Evolutionary conservation across 2,113 vertebrate genomes (phyloP).

Genomic region (Gila orcuttii): DNA sequence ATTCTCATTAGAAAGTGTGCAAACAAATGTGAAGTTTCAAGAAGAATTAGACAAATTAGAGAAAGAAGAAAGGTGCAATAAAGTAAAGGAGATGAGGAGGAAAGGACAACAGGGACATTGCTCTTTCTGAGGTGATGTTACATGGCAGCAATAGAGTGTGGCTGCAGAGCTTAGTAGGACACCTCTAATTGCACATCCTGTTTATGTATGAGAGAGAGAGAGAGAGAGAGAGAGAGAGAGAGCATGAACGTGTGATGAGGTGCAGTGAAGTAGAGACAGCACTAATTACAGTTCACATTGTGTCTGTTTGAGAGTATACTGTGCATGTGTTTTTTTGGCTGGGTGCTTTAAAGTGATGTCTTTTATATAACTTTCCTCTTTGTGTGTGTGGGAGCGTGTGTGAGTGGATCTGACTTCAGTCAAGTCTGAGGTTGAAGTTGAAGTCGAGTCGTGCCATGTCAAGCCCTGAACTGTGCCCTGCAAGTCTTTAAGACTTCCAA

Average conservation of each 20-base stretch:
- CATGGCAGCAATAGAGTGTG: conserved; percentile 10
- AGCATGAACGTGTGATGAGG: conserved; percentile 37
- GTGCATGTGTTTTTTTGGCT: neutral
- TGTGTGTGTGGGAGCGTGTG: conserved; percentile 5
- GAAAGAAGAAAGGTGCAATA: neutral
- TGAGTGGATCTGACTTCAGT: neutral
- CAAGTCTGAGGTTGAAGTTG: neutral
- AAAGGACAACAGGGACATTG: neutral
- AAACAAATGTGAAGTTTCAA: conserved; percentile 17
- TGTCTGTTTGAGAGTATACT: conserved; percentile 16
- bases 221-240: neutral
- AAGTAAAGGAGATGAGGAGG: neutral
- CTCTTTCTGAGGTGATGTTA: conserved; percentile 5
- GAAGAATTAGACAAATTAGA: neutral
- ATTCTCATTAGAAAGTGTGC: neutral
- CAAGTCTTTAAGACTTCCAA: neutral
- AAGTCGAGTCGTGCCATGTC: neutral
- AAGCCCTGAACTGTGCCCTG: neutral
- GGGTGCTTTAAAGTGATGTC: conserved; percentile 29
- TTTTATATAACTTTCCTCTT: conserved; percentile 12
- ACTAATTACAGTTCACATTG: conserved; percentile 47
- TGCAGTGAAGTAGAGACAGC: conserved; percentile 39
- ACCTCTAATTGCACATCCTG: conserved; percentile 46
- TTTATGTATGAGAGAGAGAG: neutral
- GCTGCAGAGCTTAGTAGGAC: conserved; percentile 41